Conservation (phyloP, 2,888 invertebrate genomes). For the Itoplectis maculator region DNA sequence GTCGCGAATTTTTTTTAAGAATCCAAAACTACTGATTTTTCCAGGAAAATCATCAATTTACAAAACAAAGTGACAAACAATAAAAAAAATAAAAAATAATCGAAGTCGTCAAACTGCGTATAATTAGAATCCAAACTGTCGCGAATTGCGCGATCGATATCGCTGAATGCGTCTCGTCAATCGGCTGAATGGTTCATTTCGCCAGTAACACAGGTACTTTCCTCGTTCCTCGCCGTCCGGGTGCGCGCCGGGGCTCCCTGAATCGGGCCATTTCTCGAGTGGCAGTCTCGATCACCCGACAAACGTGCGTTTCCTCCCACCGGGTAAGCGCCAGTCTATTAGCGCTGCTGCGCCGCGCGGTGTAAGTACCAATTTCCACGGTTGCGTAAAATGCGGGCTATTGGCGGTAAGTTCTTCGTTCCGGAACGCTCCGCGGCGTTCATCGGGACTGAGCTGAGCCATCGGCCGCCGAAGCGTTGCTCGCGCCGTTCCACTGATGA, state of each 20-base stretch:
- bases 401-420: conserved; percentile 10
- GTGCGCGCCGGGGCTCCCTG: not conserved
- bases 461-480: not conserved
- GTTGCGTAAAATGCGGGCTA: conserved; percentile 75
- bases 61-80: too few species aligned
- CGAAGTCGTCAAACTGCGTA: too few species aligned
- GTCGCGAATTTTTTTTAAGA: too few species aligned
- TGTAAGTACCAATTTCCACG: conserved; percentile 74
- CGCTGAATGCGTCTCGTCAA: not conserved
- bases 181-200: not conserved
- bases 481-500: conserved; percentile 70
- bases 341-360: not conserved
- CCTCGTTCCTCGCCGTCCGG: not conserved
- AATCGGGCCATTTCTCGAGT: conserved; percentile 2
- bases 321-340: conserved; percentile 8
- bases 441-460: not conserved
- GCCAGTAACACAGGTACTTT: not conserved
- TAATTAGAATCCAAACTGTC: not conserved
- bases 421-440: not conserved
- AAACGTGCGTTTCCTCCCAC: not conserved
- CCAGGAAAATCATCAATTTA: too few species aligned
- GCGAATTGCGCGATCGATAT: not conserved
- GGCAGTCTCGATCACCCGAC: conserved; percentile 1
- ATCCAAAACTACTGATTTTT: too few species aligned
- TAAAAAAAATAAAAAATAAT: too few species aligned